Percentiles rank a stretch among this genome's conserved stretches.
These are phyloP conservation scores for Thamnophis elegans DNA, from an alignment of 2,797 vertebrate species.

Conservation along the genomic window DNA sequence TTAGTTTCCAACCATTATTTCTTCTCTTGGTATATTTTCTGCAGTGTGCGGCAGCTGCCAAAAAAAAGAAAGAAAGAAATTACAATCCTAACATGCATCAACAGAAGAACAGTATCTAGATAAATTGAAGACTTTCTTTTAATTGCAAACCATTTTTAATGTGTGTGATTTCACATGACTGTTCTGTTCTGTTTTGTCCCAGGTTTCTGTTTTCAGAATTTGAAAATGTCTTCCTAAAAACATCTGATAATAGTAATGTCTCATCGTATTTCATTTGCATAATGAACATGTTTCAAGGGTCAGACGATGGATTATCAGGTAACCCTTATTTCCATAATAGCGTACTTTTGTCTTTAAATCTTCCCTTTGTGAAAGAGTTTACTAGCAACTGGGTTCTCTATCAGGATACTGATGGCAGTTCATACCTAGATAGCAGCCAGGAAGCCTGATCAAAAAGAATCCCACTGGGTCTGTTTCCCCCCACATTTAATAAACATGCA, in stretches of 20 bases:
- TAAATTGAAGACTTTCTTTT: not conserved
- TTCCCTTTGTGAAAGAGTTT: not conserved
- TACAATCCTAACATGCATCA: no score
- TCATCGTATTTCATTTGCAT: constrained; percentile 70
- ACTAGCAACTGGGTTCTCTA: not conserved
- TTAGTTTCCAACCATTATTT: no score
- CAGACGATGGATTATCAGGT: constrained; percentile 68
- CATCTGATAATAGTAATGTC: constrained; percentile 63
- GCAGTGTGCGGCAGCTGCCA: no score
- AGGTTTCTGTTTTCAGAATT: constrained; percentile 74
- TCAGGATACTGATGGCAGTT: not conserved
- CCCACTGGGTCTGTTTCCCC: not conserved
- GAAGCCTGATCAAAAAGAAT: not conserved
- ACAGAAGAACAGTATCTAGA: no score
- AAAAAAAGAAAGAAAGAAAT: no score
- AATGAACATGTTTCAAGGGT: constrained; percentile 61
- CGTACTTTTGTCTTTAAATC: constrained; percentile 13
- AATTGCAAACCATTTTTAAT: constrained; percentile 17
- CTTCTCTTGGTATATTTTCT: not conserved
- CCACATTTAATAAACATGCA: not conserved
- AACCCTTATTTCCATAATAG: constrained; percentile 47
- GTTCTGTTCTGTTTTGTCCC: constrained; percentile 43
- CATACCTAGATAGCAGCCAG: not conserved
- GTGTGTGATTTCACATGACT: constrained; percentile 14
- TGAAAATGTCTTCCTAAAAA: constrained; percentile 67